Conservation (phyloP, 2,113 vertebrate genomes). For the Dicaeum eximium region DNA sequence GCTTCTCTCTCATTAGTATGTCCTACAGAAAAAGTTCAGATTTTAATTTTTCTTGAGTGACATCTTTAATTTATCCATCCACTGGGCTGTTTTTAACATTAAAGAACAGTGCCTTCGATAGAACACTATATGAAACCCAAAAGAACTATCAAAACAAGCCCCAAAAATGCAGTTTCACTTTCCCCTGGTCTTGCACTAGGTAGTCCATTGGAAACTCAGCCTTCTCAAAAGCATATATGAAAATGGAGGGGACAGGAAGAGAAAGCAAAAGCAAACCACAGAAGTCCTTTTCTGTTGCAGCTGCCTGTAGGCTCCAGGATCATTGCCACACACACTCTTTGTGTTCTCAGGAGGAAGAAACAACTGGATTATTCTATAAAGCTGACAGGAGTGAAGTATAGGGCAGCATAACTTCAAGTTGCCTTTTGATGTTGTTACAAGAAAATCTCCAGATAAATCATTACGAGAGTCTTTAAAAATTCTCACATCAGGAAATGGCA, state of each 20-base stretch:
- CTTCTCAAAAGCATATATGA: not conserved
- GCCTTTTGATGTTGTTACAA: not conserved
- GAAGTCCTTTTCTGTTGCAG: not conserved
- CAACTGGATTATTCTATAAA: not conserved
- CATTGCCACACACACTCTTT: not conserved
- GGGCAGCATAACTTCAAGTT: not conserved
- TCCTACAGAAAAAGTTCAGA: not conserved
- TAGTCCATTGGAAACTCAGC: not conserved
- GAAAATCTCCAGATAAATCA: not conserved
- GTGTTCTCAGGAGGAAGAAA: not conserved
- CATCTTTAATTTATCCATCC: not conserved
- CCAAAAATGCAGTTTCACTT: not conserved
- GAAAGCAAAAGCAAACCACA: conserved; percentile 37
- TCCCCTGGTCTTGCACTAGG: not conserved
- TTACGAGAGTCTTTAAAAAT: not conserved
- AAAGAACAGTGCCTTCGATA: not conserved
- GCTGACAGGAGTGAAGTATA: not conserved
- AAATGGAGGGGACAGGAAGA: conserved; percentile 32
- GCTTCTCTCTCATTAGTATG: not conserved
- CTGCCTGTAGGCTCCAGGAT: not conserved
- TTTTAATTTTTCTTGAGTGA: not conserved
- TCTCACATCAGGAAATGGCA: not conserved
- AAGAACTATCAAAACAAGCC: not conserved
- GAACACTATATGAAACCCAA: not conserved
- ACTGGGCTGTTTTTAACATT: not conserved